Percentiles rank a stretch among this genome's conserved stretches.
Conservation (phyloP, 2,797 vertebrate species). For the Danio tinwini region DNA sequence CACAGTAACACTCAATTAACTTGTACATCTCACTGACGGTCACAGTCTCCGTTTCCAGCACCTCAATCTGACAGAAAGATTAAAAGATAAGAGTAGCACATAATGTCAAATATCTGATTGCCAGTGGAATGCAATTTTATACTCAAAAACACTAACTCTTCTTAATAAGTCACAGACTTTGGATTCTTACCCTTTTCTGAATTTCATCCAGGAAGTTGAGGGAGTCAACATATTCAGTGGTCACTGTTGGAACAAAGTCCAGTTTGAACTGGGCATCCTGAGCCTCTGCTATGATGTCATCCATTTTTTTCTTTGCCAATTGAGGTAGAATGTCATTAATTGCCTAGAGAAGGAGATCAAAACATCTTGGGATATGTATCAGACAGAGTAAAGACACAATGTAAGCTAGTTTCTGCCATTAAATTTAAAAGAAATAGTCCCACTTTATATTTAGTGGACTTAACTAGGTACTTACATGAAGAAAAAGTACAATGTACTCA, state of each 20-base stretch:
- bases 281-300: conserved; percentile 77
- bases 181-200: conserved; percentile 80
- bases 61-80: conserved; percentile 73
- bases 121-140: no score
- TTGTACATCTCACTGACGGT: conserved; percentile 81
- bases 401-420: no score
- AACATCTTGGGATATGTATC: background rate
- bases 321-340: conserved; percentile 79
- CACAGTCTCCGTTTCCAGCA: conserved; percentile 78
- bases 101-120: background rate
- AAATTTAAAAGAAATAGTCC: no score
- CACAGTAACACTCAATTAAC: conserved; percentile 80
- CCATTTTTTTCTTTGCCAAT: conserved; percentile 82
- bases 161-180: background rate
- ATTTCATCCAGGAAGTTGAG: conserved; percentile 86
- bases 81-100: background rate
- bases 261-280: conserved; percentile 84
- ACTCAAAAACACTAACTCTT: background rate
- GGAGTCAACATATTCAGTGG: conserved; percentile 80
- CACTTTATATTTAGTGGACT: no score
- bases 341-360: conserved; percentile 69
- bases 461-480: no score
- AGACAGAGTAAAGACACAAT: no score
- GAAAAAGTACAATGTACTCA: no score
- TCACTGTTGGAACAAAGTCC: conserved; percentile 74